phyloP scores from a whole-genome alignment of 2,113 vertebrate genomes.

The Cyprinodon variegatus region DNA sequence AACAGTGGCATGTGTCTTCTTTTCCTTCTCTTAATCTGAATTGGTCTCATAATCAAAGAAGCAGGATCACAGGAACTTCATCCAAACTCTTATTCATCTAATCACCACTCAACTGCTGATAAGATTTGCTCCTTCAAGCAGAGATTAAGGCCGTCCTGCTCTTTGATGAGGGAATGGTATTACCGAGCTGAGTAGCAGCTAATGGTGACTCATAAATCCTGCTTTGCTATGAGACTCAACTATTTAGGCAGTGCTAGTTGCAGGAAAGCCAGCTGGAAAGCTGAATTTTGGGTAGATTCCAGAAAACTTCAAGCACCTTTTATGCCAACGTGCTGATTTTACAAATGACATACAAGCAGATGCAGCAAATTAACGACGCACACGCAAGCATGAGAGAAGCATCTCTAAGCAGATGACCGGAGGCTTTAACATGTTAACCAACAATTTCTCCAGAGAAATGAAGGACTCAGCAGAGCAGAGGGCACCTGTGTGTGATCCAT shows the following conservation, averaged over 20 bases:
- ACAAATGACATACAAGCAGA: background rate
- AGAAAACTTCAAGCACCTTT: constrained; percentile 7
- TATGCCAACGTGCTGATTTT: background rate
- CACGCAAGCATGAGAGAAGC: background rate
- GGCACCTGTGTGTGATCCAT: background rate
- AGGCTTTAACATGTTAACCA: constrained; percentile 9
- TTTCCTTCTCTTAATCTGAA: background rate
- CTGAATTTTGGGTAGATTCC: constrained; percentile 5
- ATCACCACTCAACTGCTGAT: background rate
- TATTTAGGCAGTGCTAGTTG: constrained; percentile 21
- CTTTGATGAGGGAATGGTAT: constrained; percentile 4
- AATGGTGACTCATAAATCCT: constrained; percentile 23
- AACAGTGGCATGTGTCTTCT: background rate
- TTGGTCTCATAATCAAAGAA: constrained; percentile 9
- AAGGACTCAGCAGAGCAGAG: background rate
- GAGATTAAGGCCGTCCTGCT: background rate
- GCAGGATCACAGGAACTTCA: background rate
- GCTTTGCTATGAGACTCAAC: constrained; percentile 20
- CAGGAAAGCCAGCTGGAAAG: constrained; percentile 23
- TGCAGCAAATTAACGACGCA: background rate
- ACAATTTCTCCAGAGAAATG: background rate
- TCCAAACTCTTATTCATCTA: background rate
- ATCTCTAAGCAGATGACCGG: background rate
- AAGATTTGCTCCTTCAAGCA: constrained; percentile 19
- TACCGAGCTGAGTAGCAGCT: constrained; percentile 1